A percentile compares a stretch with the other conserved stretches of the same genome.
Conservation (phyloP, 2,113 vertebrate genomes). For the Helogale parvula region DNA sequence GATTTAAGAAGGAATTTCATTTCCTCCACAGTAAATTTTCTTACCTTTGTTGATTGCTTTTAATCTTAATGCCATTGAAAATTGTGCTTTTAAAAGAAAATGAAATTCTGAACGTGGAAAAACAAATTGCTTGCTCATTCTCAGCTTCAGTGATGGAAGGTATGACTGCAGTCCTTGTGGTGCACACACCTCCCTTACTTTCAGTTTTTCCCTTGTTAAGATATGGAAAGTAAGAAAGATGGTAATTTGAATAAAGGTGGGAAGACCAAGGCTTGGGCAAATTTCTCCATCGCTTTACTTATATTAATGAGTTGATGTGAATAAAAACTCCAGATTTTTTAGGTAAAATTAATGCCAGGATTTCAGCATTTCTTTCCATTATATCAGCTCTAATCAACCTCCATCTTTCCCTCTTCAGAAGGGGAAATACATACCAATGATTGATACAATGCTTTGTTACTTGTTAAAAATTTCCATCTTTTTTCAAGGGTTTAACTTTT, state of each 20-base stretch:
- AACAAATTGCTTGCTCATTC: constrained; percentile 69
- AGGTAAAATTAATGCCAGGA: constrained; percentile 51
- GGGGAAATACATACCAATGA: constrained; percentile 25
- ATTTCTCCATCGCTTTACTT: constrained; percentile 77
- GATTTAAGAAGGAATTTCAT: constrained; percentile 67
- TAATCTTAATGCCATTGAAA: constrained; percentile 33
- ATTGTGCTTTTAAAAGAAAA: not conserved
- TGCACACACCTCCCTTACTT: constrained; percentile 74
- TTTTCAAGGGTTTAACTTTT: constrained; percentile 50
- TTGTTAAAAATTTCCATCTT: constrained; percentile 65
- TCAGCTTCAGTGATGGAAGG: constrained; percentile 81
- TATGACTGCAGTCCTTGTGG: constrained; percentile 80
- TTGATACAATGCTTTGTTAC: constrained; percentile 20
- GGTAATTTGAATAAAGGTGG: constrained; percentile 83
- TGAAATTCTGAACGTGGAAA: constrained; percentile 29
- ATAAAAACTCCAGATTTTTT: constrained; percentile 76
- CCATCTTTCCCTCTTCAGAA: not conserved
- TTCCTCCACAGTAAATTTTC: constrained; percentile 27
- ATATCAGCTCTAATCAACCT: constrained; percentile 18
- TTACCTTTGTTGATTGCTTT: constrained; percentile 50
- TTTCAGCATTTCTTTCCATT: constrained; percentile 66
- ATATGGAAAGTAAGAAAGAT: constrained; percentile 82
- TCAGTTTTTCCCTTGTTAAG: constrained; percentile 83
- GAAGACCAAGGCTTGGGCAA: constrained; percentile 78
- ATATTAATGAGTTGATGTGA: constrained; percentile 65